Conservation (phyloP, 2,888 invertebrate species). For the Eupithecia centaureata region DNA sequence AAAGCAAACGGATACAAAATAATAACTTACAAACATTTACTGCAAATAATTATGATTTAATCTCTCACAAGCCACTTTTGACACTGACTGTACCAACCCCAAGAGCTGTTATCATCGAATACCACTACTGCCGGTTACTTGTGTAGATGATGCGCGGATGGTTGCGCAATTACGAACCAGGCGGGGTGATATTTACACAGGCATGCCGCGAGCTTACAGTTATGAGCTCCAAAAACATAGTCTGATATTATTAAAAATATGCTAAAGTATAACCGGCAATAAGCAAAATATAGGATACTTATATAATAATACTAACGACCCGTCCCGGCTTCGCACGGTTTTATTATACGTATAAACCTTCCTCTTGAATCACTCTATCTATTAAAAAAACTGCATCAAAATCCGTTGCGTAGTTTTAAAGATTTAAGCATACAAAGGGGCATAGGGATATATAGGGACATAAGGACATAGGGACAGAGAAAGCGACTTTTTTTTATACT, state of each 20-base stretch:
- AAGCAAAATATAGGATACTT: background rate
- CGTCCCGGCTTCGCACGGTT: no score
- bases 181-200: conserved; percentile 55
- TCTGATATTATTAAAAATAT: conserved; percentile 27
- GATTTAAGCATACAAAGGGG: no score
- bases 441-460: no score
- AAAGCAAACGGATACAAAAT: background rate
- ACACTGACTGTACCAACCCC: background rate
- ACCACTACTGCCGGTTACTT: conserved; percentile 4
- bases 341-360: no score
- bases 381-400: no score
- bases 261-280: background rate
- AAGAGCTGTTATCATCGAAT: conserved; percentile 8
- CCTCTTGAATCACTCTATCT: no score
- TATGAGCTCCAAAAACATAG: conserved; percentile 33
- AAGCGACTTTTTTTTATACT: no score
- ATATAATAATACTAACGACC: no score
- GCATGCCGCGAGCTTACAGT: conserved; percentile 43
- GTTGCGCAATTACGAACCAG: conserved; percentile 48
- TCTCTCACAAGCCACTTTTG: background rate
- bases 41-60: background rate
- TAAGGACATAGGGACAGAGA: no score
- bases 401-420: no score
- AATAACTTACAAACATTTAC: background rate
- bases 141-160: conserved; percentile 20